A percentile compares a stretch with the other conserved stretches of the same genome.
These are phyloP conservation scores for Eunapius fragilis DNA, from an alignment of 37 sponge, comb jelly and placozoan species.

Conservation along the genomic window DNA sequence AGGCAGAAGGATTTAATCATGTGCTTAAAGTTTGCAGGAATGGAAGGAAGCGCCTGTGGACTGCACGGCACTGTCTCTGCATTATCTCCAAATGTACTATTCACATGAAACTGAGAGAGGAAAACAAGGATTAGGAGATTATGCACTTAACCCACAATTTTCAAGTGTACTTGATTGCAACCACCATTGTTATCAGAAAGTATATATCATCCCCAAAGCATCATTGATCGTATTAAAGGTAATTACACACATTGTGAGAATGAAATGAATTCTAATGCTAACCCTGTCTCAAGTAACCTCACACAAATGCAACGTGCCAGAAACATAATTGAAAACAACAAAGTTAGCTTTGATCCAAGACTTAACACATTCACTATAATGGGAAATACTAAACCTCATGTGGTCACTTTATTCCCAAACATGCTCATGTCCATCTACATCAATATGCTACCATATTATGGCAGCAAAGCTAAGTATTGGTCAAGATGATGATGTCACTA, in stretches of 20 bases:
- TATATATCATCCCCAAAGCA: constrained; percentile 13
- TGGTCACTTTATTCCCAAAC: no score
- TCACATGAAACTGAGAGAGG: background rate
- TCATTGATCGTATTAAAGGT: no score
- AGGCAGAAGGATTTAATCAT: constrained; percentile 44
- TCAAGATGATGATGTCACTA: no score
- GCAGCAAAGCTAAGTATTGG: no score
- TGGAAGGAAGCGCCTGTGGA: constrained; percentile 37
- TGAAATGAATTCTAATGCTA: no score
- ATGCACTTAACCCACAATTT: constrained; percentile 23
- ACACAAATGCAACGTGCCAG: constrained; percentile 40
- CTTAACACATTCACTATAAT: constrained; percentile 33
- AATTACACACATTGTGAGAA: no score
- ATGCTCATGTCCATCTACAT: no score
- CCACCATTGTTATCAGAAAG: constrained; percentile 2
- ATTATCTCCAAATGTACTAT: no score
- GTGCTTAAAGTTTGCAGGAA: constrained; percentile 15
- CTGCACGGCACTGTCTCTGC: constrained; percentile 14
- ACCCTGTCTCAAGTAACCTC: background rate
- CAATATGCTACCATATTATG: no score
- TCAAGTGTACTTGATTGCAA: constrained; percentile 12
- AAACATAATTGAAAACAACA: constrained; percentile 24
- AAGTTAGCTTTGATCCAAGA: constrained; percentile 27
- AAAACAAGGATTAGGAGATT: constrained; percentile 31
- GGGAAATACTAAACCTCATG: constrained; percentile 29